Evolutionary conservation across 2,888 invertebrate species (phyloP), one percentile per base, ranked within the genome.

Genomic region (Netelia melanura): DNA sequence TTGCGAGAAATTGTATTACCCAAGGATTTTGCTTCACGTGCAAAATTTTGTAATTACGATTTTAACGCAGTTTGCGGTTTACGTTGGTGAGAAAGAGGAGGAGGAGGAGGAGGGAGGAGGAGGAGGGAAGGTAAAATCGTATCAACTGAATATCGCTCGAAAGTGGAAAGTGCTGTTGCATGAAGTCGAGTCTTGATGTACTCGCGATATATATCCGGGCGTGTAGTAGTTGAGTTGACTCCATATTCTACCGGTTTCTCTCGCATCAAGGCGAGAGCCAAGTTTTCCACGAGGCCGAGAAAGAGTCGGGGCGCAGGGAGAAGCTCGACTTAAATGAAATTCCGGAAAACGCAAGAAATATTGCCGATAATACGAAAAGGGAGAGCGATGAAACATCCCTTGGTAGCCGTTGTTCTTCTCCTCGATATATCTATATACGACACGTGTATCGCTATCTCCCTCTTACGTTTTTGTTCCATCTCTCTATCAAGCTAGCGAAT

Each of bases 291-390:
- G 48, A 9, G 58, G 61, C 11, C 11, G 10, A 56, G 21, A 8
- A 54, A 14, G 11, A 48, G 43, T 10, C 48, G 11, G 14, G 48
- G 48, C 11, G 48, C 1, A 10, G 14, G 14, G 48, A 58, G 71
- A 30, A 38, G 48, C 48, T 71, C 17, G 56, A 58, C 71, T 77
- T 48, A 75, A 79, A 83, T 79, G 68, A 70, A 83, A 83, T 83
- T 82, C 82, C 82, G 71, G 71, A 82, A 77, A 77, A 77, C 43
- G 82, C 67, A 77, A 82, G 77, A 81, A 77, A 83, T 79, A 79
- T 83, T 83, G 61, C 75, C 79, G 80, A 80, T 83, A 83, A 83
- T 76, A 54, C 61, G 61, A 9, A 80, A 80, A 65, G 44, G 72
- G 56, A 9, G n/a, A 65, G n/a, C 58, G 52, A 23, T 64, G 38